These are phyloP conservation scores for Papilio polyxenes DNA, from an alignment of 1,140 invertebrate species.

Conservation along the genomic window DNA sequence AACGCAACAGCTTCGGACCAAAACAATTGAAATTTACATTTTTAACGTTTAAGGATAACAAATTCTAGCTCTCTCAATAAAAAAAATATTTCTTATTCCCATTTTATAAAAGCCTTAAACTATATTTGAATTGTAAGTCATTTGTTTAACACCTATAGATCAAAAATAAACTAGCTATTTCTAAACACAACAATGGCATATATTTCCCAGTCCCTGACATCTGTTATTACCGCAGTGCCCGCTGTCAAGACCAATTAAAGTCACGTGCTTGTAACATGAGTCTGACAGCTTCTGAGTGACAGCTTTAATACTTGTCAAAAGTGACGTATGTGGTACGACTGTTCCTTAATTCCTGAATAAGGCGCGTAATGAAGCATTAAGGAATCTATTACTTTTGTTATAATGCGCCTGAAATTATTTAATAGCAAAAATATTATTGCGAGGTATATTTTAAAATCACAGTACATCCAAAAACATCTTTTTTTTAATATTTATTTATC, in stretches of 20 bases:
- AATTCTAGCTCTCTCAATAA: neutral
- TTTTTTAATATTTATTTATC: neutral
- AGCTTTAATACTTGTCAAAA: constrained; percentile 29
- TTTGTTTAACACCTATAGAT: too few species aligned
- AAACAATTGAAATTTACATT: neutral
- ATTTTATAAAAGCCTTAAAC: too few species aligned
- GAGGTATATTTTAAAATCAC: too few species aligned
- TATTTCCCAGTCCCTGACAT: neutral
- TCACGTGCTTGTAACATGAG: constrained; percentile 26
- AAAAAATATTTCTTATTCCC: too few species aligned
- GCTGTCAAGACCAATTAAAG: constrained; percentile 34
- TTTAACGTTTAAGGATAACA: neutral
- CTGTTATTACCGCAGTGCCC: neutral
- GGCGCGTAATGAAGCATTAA: neutral
- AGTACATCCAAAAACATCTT: neutral
- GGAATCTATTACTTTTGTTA: neutral
- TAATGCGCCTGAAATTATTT: neutral
- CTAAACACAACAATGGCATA: neutral
- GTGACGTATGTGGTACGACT: neutral
- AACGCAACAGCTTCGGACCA: neutral
- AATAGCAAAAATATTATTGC: neutral
- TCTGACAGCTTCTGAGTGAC: constrained; percentile 25
- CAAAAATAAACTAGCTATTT: neutral
- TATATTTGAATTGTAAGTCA: too few species aligned
- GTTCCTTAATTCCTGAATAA: neutral